Conservation (phyloP, 2,797 vertebrate species). For the Distichodus sexfasciatus region DNA sequence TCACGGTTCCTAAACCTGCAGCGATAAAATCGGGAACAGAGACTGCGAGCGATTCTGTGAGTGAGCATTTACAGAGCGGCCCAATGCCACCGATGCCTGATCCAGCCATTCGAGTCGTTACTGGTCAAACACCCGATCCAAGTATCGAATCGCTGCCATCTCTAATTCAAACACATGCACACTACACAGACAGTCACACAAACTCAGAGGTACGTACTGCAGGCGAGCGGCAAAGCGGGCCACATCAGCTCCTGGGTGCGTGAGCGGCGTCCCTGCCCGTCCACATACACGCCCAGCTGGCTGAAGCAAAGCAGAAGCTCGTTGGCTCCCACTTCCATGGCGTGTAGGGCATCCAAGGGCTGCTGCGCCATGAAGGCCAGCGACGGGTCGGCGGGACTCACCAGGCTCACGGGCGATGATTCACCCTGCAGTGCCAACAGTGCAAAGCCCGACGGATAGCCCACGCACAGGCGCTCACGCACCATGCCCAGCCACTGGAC, state of each 20-base stretch:
- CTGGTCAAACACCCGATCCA: too few relatives aligned
- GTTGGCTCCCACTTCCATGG: slow-evolving; percentile 81
- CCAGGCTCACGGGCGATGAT: slow-evolving; percentile 88
- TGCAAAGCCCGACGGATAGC: slow-evolving; percentile 92
- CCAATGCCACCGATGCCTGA: too few relatives aligned
- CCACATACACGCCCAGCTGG: slow-evolving; percentile 92
- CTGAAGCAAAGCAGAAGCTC: slow-evolving; percentile 98
- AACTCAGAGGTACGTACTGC: slow-evolving; percentile 83
- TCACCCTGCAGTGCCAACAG: slow-evolving; percentile 92
- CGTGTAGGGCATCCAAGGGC: slow-evolving; percentile 89
- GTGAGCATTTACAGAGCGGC: too few relatives aligned
- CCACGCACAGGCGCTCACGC: slow-evolving; percentile 88
- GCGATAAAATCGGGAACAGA: background rate
- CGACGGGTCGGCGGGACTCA: slow-evolving; percentile 87
- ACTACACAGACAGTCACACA: slow-evolving; percentile 40
- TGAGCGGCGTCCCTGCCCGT: slow-evolving; percentile 89
- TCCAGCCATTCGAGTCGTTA: too few relatives aligned
- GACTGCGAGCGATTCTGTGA: too few relatives aligned
- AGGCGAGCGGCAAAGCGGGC: slow-evolving; percentile 90
- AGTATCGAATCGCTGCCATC: too few relatives aligned
- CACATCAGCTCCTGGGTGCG: slow-evolving; percentile 95
- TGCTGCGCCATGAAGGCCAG: slow-evolving; percentile 91
- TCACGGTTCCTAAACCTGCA: too few relatives aligned
- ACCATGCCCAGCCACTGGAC: slow-evolving; percentile 92
- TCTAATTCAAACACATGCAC: slow-evolving; percentile 11